These are phyloP conservation scores for Caloenas nicobarica DNA, from an alignment of 2,113 vertebrate species.

Conservation along the genomic window DNA sequence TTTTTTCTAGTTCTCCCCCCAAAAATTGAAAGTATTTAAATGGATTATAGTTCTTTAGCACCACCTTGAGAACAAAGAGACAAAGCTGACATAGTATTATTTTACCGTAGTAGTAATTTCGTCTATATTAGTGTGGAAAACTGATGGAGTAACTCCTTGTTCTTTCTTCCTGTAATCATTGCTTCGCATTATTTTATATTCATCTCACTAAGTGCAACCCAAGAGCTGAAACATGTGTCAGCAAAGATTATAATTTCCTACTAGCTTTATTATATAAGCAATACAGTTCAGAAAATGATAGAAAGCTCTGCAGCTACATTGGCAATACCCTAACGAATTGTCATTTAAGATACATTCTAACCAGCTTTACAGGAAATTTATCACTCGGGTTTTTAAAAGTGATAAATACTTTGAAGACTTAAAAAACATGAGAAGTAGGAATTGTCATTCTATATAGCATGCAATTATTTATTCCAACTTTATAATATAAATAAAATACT, in stretches of 20 bases:
- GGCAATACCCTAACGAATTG: constrained; percentile 10
- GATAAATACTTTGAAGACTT: neutral
- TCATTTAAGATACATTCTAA: constrained; percentile 2
- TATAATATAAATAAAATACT: neutral
- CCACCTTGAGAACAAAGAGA: constrained; percentile 14
- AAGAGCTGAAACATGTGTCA: neutral
- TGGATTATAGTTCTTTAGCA: neutral
- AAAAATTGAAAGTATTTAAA: neutral
- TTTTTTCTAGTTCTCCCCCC: neutral
- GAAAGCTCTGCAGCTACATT: neutral
- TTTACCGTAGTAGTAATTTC: neutral
- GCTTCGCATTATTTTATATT: constrained; percentile 7
- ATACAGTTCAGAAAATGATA: constrained; percentile 4
- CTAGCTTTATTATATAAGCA: constrained; percentile 1
- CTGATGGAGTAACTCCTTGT: neutral
- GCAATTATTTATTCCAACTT: constrained; percentile 3
- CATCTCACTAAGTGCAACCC: constrained; percentile 20
- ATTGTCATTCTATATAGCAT: neutral
- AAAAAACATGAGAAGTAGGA: neutral
- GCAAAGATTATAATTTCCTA: constrained; percentile 6
- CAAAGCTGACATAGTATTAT: neutral
- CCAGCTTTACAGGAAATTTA: neutral
- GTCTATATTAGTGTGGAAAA: neutral
- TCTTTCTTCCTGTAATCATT: neutral
- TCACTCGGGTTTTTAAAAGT: neutral